A percentile compares a stretch with the other conserved stretches of the same genome.
Evolutionary conservation across 2,797 vertebrate species (phyloP).

Genomic region (Leucoraja ocellata): DNA sequence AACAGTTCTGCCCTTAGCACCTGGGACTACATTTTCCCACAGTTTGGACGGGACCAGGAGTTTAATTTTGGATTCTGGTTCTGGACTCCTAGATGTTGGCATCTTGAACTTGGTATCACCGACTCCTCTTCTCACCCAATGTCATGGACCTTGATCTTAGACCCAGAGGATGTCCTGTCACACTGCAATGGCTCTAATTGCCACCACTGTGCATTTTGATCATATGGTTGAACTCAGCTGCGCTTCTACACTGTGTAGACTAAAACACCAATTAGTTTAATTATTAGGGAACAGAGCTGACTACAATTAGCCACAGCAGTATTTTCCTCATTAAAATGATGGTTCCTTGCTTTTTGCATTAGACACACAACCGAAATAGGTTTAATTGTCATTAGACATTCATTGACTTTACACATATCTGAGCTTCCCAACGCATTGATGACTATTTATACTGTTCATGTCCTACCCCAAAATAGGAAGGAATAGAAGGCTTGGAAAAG

Average conservation of each 20-base stretch:
- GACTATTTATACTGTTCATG: not conserved
- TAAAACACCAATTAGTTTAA: conserved; percentile 35
- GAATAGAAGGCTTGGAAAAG: not conserved
- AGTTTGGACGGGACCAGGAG: no score
- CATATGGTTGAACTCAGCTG: conserved; percentile 29
- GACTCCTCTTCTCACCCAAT: not conserved
- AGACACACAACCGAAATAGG: not conserved
- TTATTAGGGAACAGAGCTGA: conserved; percentile 29
- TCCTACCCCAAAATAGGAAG: not conserved
- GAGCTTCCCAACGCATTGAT: not conserved
- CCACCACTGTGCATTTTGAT: not conserved
- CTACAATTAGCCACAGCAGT: conserved; percentile 34
- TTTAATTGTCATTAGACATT: conserved; percentile 9
- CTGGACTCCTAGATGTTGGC: no score
- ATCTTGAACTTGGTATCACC: no score
- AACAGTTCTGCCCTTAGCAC: no score
- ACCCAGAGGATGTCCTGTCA: not conserved
- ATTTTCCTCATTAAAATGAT: conserved; percentile 29
- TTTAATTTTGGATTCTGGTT: no score
- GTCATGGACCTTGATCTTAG: not conserved
- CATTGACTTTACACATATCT: not conserved
- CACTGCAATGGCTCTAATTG: not conserved
- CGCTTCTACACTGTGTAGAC: not conserved
- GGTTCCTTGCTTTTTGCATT: not conserved
- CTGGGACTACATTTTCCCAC: no score